Percentiles rank a stretch among this genome's conserved stretches.
phyloP scores from a whole-genome alignment of 2,113 vertebrate species.

The Struthio camelus region DNA sequence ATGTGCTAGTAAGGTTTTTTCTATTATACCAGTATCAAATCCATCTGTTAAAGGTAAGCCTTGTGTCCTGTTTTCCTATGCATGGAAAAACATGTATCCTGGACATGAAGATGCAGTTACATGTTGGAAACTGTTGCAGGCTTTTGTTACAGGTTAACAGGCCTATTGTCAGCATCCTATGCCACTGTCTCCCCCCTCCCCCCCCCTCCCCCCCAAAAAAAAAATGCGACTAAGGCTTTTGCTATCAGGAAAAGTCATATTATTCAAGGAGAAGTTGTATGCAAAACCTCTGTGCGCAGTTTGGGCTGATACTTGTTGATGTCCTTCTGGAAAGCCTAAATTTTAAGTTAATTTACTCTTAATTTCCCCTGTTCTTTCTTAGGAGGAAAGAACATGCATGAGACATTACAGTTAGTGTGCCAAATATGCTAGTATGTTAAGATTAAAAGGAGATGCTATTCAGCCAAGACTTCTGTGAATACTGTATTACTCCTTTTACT shows the following conservation, averaged over 20 bases:
- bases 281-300: background rate
- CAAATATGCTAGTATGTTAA: background rate
- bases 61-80: background rate
- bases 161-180: background rate
- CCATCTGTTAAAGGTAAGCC: background rate
- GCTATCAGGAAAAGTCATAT: background rate
- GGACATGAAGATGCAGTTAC: accelerated
- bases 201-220: too few relatives aligned
- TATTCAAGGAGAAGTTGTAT: background rate
- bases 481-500: background rate
- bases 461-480: background rate
- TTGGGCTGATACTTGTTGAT: background rate
- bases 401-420: accelerated
- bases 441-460: background rate
- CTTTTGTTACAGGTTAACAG: background rate
- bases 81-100: accelerated
- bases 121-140: background rate
- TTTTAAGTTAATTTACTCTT: background rate
- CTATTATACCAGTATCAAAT: accelerated
- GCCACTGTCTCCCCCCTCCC: background rate
- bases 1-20: background rate
- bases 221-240: background rate
- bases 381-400: background rate
- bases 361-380: background rate
- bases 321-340: background rate